Percentiles rank a stretch among this genome's conserved stretches.
phyloP scores from a whole-genome alignment of 2,113 vertebrate genomes.

The Colaptes auratus region DNA sequence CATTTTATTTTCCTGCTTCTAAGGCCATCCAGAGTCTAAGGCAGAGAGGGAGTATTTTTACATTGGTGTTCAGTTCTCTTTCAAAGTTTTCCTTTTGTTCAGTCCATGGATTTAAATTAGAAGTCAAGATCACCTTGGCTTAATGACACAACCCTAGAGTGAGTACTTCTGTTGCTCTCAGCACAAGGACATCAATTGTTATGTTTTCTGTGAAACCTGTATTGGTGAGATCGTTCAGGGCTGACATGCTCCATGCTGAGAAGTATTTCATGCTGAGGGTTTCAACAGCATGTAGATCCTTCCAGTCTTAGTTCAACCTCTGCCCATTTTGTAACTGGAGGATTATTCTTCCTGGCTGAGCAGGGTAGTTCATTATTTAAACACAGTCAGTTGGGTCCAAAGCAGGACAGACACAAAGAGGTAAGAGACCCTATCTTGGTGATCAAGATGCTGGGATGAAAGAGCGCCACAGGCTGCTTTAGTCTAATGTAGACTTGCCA shows the following conservation, averaged over 20 bases:
- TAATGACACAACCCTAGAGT: neutral
- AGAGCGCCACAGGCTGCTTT: neutral
- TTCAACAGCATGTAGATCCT: neutral
- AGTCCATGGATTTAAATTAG: neutral
- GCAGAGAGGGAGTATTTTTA: neutral
- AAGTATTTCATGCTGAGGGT: neutral
- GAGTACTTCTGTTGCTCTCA: neutral
- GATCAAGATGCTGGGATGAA: neutral
- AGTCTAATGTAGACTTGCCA: neutral
- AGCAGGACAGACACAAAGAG: neutral
- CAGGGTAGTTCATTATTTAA: neutral
- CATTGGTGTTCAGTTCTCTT: neutral
- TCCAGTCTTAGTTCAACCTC: neutral
- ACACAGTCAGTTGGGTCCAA: neutral
- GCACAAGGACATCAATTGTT: neutral
- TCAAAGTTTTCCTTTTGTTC: neutral
- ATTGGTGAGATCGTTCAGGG: neutral
- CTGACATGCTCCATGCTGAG: accelerated
- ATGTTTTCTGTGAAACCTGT: neutral
- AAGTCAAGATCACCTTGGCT: neutral
- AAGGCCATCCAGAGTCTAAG: neutral
- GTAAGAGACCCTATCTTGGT: neutral
- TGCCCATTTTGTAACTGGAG: neutral
- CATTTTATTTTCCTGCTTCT: neutral
- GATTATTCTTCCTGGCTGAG: neutral